Evolutionary conservation across 64 coral and sea anemone species (phyloP).

Genomic region (Cladopsammia gracilis): DNA sequence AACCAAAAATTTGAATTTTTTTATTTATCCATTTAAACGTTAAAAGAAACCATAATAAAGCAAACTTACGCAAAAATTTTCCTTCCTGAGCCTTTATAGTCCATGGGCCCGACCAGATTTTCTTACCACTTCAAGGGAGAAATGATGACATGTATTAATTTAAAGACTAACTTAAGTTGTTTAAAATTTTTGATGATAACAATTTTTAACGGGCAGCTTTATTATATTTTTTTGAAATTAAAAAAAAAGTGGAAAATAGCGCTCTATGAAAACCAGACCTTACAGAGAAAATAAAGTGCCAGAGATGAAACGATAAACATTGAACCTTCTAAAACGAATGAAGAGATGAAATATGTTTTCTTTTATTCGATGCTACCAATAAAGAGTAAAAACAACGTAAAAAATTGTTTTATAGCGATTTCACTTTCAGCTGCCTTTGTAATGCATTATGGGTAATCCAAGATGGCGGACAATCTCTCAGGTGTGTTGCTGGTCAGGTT

Average conservation of each 20-base stretch:
- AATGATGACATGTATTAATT: conserved; percentile 10
- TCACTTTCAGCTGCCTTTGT: background rate
- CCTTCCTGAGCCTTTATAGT: too few species aligned
- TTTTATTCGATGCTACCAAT: conserved; percentile 15
- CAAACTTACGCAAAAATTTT: too few species aligned
- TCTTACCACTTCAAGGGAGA: conserved; percentile 23
- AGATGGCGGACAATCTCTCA: conserved; percentile 25
- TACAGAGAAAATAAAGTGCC: background rate
- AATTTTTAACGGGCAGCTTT: conserved; percentile 25
- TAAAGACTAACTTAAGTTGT: conserved; percentile 14
- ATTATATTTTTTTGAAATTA: background rate
- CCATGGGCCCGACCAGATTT: conserved; percentile 13
- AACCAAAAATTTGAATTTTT: too few species aligned
- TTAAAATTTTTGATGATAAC: conserved; percentile 6
- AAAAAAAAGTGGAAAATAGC: background rate
- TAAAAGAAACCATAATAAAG: too few species aligned
- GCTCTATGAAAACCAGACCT: background rate
- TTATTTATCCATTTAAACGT: too few species aligned
- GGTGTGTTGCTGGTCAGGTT: conserved; percentile 7
- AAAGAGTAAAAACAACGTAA: conserved; percentile 5
- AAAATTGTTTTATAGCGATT: conserved; percentile 14
- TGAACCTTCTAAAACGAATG: too few species aligned
- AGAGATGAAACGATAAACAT: too few species aligned
- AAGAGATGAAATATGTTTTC: conserved; percentile 12
- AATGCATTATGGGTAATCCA: conserved; percentile 28